These are phyloP conservation scores for Heteractis magnifica DNA, from an alignment of 92 coral and sea anemone genomes.

Conservation along the genomic window DNA sequence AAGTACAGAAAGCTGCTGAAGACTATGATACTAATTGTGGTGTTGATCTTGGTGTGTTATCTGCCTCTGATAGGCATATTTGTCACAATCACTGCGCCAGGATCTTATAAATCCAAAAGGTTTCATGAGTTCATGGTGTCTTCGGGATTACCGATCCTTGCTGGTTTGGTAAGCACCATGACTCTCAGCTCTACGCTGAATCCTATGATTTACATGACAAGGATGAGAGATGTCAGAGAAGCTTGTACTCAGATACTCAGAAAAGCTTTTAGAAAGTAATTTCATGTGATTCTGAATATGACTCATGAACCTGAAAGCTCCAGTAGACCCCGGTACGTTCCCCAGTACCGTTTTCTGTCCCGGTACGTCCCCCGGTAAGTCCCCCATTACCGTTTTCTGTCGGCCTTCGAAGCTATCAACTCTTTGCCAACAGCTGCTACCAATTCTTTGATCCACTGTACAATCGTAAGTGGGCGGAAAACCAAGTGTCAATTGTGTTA, in stretches of 20 bases:
- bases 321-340: too few relatives aligned
- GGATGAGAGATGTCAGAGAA: constrained; percentile 13
- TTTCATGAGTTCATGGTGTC: constrained; percentile 1
- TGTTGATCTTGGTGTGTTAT: not conserved
- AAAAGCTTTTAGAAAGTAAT: not conserved
- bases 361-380: too few relatives aligned
- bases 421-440: too few relatives aligned
- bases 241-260: constrained; percentile 12
- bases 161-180: constrained; percentile 2
- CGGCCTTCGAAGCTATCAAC: too few relatives aligned
- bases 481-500: too few relatives aligned
- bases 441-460: too few relatives aligned
- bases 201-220: constrained; percentile 18
- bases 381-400: too few relatives aligned
- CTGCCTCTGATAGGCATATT: constrained; percentile 7
- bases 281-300: too few relatives aligned
- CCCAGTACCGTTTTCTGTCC: too few relatives aligned
- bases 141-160: constrained; percentile 3
- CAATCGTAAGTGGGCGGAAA: too few relatives aligned
- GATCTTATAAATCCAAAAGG: not conserved
- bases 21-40: constrained; percentile 5
- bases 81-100: constrained; percentile 6
- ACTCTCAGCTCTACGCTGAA: not conserved
- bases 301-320: too few relatives aligned
- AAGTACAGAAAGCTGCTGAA: constrained; percentile 14